Evolutionary conservation across 2,113 vertebrate genomes (phyloP), one percentile per base, ranked within the genome.

Genomic region (Mobula hypostoma): DNA sequence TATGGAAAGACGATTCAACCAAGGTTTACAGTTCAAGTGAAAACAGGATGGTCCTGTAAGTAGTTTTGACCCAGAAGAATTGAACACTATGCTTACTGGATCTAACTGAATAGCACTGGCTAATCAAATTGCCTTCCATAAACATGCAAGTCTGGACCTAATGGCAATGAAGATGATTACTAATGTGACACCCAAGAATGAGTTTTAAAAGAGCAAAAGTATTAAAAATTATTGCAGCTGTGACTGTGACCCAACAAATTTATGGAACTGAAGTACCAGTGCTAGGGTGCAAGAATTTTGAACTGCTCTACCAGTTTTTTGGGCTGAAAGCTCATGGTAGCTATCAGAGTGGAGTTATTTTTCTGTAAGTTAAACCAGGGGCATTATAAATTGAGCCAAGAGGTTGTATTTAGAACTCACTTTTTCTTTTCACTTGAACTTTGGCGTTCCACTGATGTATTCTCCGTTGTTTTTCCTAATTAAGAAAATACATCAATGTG

Each of bases 361-460:
- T 87, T 8, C 40, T 61, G 6, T 9, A 48, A 58, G 27, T 5
- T 29, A 29, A 29, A 29, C 17, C 7, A 36, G 48, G 40, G 79
- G 83, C 17, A 21, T 15, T 48, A 36, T 48, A 6, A 48, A 82
- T 48, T 82, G 15, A 61, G 36, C 8, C 21, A 21, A 80, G 32
- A 36, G 5, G 29, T 48, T 21, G 40, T 0, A 21, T 87, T 70
- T 40, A 7, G 0, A 93, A 93, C 91, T 93, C 24, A 93, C 91
- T 93, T 93, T 93, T 93, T 93, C 40, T 93, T 93, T 32, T 93
- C 91, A 27, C 36, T 74, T 56, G 36, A 21, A 40, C 14, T 56
- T 48, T 76, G 36, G n/a, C 24, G 27, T 74, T 93, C 68, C 17
- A 56, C 66, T 14, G 91, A 74, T 93, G 4, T 14, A 74, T 24